These are phyloP conservation scores for Mustelus asterias DNA, from an alignment of 2,113 vertebrate species.

Conservation along the genomic window DNA sequence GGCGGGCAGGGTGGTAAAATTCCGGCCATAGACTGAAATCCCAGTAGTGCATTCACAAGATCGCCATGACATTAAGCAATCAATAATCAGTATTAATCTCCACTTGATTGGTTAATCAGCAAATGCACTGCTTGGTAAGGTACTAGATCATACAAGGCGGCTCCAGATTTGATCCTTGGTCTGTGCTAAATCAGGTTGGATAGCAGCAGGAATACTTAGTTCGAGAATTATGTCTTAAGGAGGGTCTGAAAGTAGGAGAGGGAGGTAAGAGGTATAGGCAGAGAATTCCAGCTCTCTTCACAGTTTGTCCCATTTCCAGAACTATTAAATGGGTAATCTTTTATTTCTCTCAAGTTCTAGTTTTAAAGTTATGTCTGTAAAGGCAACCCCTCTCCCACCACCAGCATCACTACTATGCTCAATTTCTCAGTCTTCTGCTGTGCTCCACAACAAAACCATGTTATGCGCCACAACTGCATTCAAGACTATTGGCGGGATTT, in stretches of 20 bases:
- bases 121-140: not conserved
- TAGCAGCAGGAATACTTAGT: not conserved
- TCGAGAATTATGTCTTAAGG: not conserved
- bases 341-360: not conserved
- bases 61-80: not conserved
- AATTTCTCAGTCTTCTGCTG: not conserved
- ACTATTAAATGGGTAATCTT: not conserved
- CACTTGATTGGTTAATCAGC: not conserved
- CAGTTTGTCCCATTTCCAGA: not conserved
- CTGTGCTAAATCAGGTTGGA: not conserved
- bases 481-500: not conserved
- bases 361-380: not conserved
- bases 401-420: not conserved
- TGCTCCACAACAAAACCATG: not conserved
- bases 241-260: not conserved
- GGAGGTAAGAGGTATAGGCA: no score
- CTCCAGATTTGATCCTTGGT: not conserved
- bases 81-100: not conserved
- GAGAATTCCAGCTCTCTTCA: not conserved
- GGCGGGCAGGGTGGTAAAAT: no score
- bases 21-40: not conserved
- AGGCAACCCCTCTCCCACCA: not conserved
- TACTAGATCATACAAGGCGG: not conserved
- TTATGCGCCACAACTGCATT: not conserved
- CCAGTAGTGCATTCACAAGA: not conserved